phyloP scores from a whole-genome alignment of 2,113 vertebrate genomes.

The Propithecus coquereli region DNA sequence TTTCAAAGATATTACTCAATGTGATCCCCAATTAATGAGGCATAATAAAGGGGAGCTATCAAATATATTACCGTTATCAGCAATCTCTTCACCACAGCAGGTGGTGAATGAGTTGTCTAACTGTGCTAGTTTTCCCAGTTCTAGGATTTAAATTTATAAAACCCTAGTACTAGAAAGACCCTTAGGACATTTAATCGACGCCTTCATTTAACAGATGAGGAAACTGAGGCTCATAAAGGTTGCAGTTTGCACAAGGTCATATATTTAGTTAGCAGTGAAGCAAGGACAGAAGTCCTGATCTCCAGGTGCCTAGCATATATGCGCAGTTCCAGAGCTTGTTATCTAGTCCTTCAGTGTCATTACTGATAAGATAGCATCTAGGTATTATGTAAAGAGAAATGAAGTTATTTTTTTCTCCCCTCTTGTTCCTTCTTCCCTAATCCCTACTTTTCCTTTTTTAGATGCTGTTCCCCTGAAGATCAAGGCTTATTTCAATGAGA shows the following conservation, averaged over 20 bases:
- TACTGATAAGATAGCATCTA: not conserved
- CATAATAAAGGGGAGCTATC: not conserved
- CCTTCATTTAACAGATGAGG: constrained; percentile 12
- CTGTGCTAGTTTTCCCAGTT: not conserved
- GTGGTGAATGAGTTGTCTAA: not conserved
- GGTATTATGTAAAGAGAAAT: not conserved
- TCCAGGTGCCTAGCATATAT: not conserved
- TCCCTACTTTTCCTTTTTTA: constrained; percentile 24
- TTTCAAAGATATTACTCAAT: constrained; percentile 1
- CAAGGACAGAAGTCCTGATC: not conserved
- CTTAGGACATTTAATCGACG: not conserved
- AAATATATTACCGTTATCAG: not conserved
- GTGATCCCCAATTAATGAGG: not conserved
- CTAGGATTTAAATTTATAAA: not conserved
- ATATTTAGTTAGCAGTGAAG: not conserved
- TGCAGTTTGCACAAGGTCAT: not conserved
- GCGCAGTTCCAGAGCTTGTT: not conserved
- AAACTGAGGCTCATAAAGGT: not conserved
- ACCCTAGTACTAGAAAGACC: not conserved
- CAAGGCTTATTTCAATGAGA: constrained; percentile 54
- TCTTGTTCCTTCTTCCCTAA: constrained; percentile 1
- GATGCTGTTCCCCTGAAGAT: not conserved
- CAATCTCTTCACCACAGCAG: not conserved
- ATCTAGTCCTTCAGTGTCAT: not conserved
- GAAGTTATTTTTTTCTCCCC: not conserved